Evolutionary conservation across 2,888 invertebrate genomes (phyloP).

Genomic region (Callimorpha dominula): DNA sequence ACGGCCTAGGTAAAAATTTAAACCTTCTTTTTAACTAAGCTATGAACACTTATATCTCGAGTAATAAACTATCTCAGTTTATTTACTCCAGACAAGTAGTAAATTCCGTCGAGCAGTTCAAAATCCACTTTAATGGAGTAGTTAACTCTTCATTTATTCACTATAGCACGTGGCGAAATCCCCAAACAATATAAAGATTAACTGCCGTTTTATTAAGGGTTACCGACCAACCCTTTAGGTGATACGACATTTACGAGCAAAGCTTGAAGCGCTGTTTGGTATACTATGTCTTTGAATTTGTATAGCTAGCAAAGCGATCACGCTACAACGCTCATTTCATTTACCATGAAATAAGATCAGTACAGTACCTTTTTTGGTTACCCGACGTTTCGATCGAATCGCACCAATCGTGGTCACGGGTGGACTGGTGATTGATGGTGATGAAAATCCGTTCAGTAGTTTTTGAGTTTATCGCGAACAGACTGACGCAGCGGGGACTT

Average conservation of each 20-base stretch:
- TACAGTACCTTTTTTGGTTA: no score
- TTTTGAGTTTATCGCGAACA: no score
- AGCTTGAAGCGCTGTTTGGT: not conserved
- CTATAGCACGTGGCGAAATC: conserved; percentile 16
- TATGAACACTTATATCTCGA: not conserved
- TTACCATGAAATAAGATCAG: no score
- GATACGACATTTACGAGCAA: conserved; percentile 27
- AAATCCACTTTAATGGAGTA: conserved; percentile 18
- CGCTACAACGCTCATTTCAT: not conserved
- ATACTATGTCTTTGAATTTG: conserved; percentile 20
- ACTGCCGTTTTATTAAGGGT: conserved; percentile 22
- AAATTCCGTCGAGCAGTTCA: conserved; percentile 11
- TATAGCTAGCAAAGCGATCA: conserved; percentile 9
- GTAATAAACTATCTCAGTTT: not conserved
- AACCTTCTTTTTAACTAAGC: not conserved
- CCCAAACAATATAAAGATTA: conserved; percentile 18
- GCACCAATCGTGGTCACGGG: no score
- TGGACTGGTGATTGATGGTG: no score
- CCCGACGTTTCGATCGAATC: no score
- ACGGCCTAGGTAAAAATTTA: no score
- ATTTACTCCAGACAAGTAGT: conserved; percentile 13
- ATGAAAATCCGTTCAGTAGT: no score
- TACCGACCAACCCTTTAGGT: conserved; percentile 13
- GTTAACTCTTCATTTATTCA: conserved; percentile 18
- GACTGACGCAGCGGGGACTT: no score